Conservation (phyloP, 2,113 vertebrate genomes). For the Psettodes erumei region DNA sequence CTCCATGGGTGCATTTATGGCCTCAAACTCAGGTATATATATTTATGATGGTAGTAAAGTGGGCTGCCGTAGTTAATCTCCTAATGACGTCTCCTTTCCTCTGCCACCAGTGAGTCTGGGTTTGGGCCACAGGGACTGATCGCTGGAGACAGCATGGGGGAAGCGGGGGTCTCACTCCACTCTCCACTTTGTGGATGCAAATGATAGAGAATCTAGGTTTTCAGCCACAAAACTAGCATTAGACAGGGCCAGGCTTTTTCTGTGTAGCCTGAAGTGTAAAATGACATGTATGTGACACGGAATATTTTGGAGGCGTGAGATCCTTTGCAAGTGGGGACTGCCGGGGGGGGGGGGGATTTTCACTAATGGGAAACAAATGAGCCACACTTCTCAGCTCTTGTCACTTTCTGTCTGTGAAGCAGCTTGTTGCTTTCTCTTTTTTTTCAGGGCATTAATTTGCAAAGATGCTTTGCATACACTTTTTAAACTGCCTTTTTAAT, state of each 20-base stretch:
- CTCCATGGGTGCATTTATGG: conserved; percentile 48
- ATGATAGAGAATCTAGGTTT: conserved; percentile 21
- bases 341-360: conserved; percentile 25
- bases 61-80: conserved; percentile 72
- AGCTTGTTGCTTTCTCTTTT: not conserved
- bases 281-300: conserved; percentile 52
- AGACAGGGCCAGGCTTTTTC: not conserved
- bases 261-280: conserved; percentile 17
- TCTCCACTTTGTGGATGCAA: conserved; percentile 48
- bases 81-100: conserved; percentile 63
- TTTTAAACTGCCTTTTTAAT: conserved; percentile 48
- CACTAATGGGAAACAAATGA: conserved; percentile 58
- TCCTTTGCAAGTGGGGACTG: conserved; percentile 26
- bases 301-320: conserved; percentile 46
- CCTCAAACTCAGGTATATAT: conserved; percentile 60
- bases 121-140: conserved; percentile 55
- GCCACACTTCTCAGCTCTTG: conserved; percentile 36
- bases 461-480: conserved; percentile 63
- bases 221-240: not conserved
- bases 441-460: conserved; percentile 39
- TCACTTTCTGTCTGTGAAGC: conserved; percentile 28
- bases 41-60: conserved; percentile 77
- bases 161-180: conserved; percentile 1
- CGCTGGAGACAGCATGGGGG: conserved; percentile 33
- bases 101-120: conserved; percentile 66